Evolutionary conservation across 2,113 vertebrate species (phyloP).

Genomic region (Mormoops blainvillei): DNA sequence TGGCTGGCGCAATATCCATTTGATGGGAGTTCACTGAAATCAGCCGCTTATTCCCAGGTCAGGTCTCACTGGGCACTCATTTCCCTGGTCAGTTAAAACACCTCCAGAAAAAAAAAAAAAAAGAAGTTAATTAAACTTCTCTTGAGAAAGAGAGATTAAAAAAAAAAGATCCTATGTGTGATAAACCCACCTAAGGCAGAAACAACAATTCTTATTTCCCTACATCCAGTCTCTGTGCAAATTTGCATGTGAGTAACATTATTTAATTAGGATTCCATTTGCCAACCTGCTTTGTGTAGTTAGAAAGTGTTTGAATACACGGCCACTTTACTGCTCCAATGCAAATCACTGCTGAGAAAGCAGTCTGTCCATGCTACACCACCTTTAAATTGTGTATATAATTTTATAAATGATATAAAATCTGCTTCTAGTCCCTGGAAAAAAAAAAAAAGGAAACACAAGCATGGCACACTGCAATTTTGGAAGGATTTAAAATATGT

Average conservation of each 20-base stretch:
- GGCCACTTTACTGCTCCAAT: constrained; percentile 75
- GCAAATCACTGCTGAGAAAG: constrained; percentile 78
- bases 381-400: constrained; percentile 86
- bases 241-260: constrained; percentile 81
- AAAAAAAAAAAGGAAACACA: constrained; percentile 15
- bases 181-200: constrained; percentile 68
- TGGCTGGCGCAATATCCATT: constrained; percentile 51
- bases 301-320: constrained; percentile 77
- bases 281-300: constrained; percentile 77
- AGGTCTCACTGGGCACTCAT: constrained; percentile 57
- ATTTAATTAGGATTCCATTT: constrained; percentile 81
- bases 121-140: constrained; percentile 56
- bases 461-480: constrained; percentile 82
- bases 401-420: constrained; percentile 90
- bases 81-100: constrained; percentile 65
- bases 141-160: constrained; percentile 28
- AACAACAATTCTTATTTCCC: constrained; percentile 71
- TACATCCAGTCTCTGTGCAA: constrained; percentile 63
- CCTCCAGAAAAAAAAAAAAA: not conserved
- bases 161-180: constrained; percentile 50
- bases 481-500: constrained; percentile 87
- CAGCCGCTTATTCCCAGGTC: constrained; percentile 24
- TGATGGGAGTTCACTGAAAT: constrained; percentile 65
- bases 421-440: constrained; percentile 78
- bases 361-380: constrained; percentile 77